Evolutionary conservation across 37 sponge, comb jelly and placozoan genomes (phyloP).

Genomic region (Axinella damicornis): DNA sequence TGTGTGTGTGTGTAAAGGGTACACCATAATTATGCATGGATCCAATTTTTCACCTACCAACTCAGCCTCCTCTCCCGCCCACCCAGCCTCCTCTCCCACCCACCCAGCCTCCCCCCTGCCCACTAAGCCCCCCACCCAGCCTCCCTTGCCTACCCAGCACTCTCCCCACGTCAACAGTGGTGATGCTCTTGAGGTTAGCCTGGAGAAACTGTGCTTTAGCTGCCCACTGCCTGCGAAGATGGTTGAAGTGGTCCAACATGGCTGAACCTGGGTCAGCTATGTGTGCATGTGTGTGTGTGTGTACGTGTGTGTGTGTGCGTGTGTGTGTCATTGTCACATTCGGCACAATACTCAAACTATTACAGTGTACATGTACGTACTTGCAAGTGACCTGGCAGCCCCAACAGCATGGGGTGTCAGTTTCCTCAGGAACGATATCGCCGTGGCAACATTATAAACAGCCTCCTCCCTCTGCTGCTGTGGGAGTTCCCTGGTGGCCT

Average conservation of each 20-base stretch:
- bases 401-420: conserved; percentile 70
- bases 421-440: conserved; percentile 64
- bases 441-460: not conserved
- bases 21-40: no score
- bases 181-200: conserved; percentile 50
- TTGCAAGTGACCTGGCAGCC: conserved; percentile 56
- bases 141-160: conserved; percentile 55
- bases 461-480: conserved; percentile 1
- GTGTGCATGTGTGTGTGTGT: no score
- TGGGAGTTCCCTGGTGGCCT: not conserved
- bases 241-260: conserved; percentile 78
- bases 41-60: no score
- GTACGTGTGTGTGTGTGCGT: no score
- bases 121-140: not conserved
- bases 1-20: conserved; percentile 1
- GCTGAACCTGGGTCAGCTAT: conserved; percentile 66
- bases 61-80: no score
- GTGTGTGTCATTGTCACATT: no score
- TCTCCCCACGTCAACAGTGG: conserved; percentile 36
- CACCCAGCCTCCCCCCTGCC: no score
- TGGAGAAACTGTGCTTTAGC: conserved; percentile 68
- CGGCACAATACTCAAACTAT: no score
- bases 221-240: conserved; percentile 87
- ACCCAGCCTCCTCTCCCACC: no score
- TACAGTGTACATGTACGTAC: conserved; percentile 28